A percentile compares a stretch with the other conserved stretches of the same genome.
phyloP scores from a whole-genome alignment of 2,888 invertebrate genomes.

The Gymnosoma rotundatum region DNA sequence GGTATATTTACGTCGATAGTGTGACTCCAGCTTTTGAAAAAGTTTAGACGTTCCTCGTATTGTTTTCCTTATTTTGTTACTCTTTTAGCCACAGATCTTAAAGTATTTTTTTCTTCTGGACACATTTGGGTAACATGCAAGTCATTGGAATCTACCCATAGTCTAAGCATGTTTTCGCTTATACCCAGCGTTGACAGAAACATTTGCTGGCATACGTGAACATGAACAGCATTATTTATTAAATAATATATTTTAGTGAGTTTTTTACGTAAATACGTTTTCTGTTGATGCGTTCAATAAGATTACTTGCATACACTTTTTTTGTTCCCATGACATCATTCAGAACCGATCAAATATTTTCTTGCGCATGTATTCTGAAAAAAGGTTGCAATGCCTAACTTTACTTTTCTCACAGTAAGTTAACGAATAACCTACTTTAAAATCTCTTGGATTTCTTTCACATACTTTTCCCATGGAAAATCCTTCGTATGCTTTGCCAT shows the following conservation, averaged over 20 bases:
- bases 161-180: slow-evolving; percentile 21
- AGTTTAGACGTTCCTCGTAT: slow-evolving; percentile 6
- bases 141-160: slow-evolving; percentile 13
- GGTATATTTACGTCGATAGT: slow-evolving; percentile 39
- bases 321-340: slow-evolving; percentile 43
- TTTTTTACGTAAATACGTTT: slow-evolving; percentile 34
- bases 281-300: slow-evolving; percentile 27
- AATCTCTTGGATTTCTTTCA: slow-evolving; percentile 37
- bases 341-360: slow-evolving; percentile 54
- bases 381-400: slow-evolving; percentile 33
- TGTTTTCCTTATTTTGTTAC: slow-evolving; percentile 3
- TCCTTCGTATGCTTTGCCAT: slow-evolving; percentile 29
- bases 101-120: slow-evolving; percentile 19
- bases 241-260: slow-evolving; percentile 10
- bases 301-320: slow-evolving; percentile 37
- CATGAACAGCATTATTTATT: slow-evolving; percentile 8
- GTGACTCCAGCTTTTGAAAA: slow-evolving; percentile 26
- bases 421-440: neutral
- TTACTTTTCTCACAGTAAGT: slow-evolving; percentile 46
- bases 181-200: slow-evolving; percentile 33
- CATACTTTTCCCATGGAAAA: slow-evolving; percentile 17
- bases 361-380: slow-evolving; percentile 49
- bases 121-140: slow-evolving; percentile 21
- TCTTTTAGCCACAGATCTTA: slow-evolving; percentile 16
- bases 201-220: slow-evolving; percentile 23